Evolutionary conservation across 2,888 invertebrate species (phyloP).

Genomic region (Deroplatys truncata): DNA sequence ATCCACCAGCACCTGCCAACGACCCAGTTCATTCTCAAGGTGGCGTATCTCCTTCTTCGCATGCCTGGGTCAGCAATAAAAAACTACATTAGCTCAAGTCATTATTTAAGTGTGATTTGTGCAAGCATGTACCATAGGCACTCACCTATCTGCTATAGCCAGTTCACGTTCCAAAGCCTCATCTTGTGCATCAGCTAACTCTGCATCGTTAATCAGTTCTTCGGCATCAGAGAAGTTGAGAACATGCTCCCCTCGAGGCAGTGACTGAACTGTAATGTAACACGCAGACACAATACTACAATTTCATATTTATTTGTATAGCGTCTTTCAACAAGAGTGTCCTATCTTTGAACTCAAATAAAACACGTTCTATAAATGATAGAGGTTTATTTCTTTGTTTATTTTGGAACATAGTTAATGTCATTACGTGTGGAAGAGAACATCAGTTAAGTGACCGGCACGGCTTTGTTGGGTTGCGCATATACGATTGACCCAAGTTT

Average conservation of each 20-base stretch:
- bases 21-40: conserved; percentile 81
- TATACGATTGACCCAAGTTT: too few relatives aligned
- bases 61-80: conserved; percentile 45
- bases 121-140: background rate
- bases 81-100: background rate
- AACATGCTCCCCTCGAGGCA: conserved; percentile 48
- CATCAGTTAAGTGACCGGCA: too few relatives aligned
- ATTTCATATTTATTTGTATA: background rate
- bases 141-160: conserved; percentile 62
- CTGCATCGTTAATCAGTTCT: conserved; percentile 79
- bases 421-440: too few relatives aligned
- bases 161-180: conserved; percentile 77
- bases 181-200: conserved; percentile 76
- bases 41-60: conserved; percentile 83
- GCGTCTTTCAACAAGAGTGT: too few relatives aligned
- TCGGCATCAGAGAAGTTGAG: conserved; percentile 88
- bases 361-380: too few relatives aligned
- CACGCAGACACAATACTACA: background rate
- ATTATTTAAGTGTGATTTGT: background rate
- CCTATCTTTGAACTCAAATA: too few relatives aligned
- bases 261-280: conserved; percentile 30
- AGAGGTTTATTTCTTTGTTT: too few relatives aligned
- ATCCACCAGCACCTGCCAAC: conserved; percentile 92
- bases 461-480: too few relatives aligned
- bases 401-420: too few relatives aligned